A percentile compares a stretch with the other conserved stretches of the same genome.
Evolutionary conservation across 2,888 invertebrate genomes (phyloP).

Genomic region (Parnassius smintheus): DNA sequence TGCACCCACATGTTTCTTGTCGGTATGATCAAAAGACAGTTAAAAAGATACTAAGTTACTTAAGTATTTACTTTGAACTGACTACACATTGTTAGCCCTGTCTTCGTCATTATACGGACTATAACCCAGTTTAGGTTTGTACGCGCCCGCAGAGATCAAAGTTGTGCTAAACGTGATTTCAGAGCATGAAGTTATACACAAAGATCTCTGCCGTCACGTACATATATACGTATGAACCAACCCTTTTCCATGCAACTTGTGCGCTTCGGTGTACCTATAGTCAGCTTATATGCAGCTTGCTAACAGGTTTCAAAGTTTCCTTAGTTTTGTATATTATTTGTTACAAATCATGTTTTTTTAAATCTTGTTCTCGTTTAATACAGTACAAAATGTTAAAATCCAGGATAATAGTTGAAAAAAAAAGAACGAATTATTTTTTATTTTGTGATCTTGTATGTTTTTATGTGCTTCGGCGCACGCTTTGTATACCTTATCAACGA

Average conservation of each 20-base stretch:
- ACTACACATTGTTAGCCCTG: constrained; percentile 12
- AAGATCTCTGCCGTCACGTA: constrained; percentile 5
- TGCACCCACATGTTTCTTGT: no score
- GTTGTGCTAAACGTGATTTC: constrained; percentile 38
- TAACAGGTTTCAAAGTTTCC: no score
- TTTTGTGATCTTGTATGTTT: no score
- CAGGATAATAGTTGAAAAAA: no score
- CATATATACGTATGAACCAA: neutral
- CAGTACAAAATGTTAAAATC: no score
- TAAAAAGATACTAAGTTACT: neutral
- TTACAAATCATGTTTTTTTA: no score
- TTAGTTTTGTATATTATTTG: no score
- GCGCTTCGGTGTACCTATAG: neutral
- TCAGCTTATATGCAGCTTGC: neutral
- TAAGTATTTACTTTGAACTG: neutral
- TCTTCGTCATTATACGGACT: constrained; percentile 35
- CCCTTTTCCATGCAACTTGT: neutral
- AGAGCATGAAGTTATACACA: constrained; percentile 33
- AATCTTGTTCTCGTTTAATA: no score
- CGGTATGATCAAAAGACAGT: no score
- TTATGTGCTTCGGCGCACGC: constrained; percentile 3
- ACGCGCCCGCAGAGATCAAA: constrained; percentile 41
- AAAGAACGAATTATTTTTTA: no score
- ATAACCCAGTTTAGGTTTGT: constrained; percentile 34
- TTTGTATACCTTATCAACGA: constrained; percentile 1